Conservation (phyloP, 2,888 invertebrate genomes). For the Eupithecia vulgata region DNA sequence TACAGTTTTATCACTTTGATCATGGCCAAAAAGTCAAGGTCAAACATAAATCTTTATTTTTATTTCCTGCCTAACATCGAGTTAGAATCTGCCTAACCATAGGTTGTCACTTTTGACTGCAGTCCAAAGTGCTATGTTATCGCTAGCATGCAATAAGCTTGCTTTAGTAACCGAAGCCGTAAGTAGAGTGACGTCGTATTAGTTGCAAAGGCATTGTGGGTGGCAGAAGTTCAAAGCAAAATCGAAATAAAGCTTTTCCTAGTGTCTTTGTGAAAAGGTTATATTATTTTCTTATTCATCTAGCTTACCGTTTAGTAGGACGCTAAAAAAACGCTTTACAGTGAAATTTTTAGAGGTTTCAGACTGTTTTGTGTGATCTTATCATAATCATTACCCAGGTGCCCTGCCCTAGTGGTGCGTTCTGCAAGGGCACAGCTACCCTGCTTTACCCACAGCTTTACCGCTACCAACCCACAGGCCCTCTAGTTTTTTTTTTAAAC, state of each 20-base stretch:
- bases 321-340: background rate
- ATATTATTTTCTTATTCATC: background rate
- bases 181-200: background rate
- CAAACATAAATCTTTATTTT: background rate
- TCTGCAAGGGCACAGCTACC: background rate
- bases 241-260: background rate
- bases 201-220: background rate
- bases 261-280: background rate
- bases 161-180: background rate
- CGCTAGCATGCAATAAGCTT: background rate
- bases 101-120: conserved; percentile 6
- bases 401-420: background rate
- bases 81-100: background rate
- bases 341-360: background rate
- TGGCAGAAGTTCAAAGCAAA: background rate
- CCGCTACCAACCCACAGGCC: no score
- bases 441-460: no score
- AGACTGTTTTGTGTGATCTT: background rate
- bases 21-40: background rate
- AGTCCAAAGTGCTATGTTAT: background rate
- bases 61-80: background rate
- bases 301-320: background rate
- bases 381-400: no score
- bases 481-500: background rate
- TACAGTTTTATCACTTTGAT: background rate